phyloP scores from a whole-genome alignment of 92 coral and sea anemone species.

The Anthopleura xanthogrammica region DNA sequence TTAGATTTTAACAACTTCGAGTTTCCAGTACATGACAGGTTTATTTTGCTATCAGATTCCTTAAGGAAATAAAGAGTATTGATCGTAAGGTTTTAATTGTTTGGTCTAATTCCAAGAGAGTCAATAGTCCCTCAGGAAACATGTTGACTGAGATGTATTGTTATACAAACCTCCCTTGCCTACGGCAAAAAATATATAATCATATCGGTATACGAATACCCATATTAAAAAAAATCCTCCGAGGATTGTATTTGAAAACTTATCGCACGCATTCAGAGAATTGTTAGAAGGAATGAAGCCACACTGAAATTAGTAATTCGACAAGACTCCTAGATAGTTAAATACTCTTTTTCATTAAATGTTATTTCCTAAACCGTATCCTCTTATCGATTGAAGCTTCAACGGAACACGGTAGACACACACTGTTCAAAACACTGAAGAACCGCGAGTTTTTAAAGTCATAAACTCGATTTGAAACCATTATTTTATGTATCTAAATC shows the following conservation, averaged over 20 bases:
- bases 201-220: background rate
- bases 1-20: background rate
- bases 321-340: background rate
- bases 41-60: background rate
- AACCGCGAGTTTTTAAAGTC: background rate
- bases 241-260: background rate
- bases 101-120: constrained; percentile 3
- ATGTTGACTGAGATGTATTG: constrained; percentile 8
- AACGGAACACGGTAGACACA: background rate
- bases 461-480: background rate
- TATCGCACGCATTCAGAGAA: background rate
- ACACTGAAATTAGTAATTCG: background rate
- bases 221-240: background rate
- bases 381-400: background rate
- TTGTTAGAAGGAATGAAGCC: background rate
- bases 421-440: background rate
- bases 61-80: background rate
- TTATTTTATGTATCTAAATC: background rate
- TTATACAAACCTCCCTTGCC: constrained; percentile 1
- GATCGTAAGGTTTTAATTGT: background rate
- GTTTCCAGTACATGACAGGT: background rate
- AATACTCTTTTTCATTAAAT: constrained; percentile 6
- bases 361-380: background rate
- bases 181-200: background rate
- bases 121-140: constrained; percentile 24